phyloP scores from a whole-genome alignment of 2,113 vertebrate genomes.

The Odocoileus hemionus region DNA sequence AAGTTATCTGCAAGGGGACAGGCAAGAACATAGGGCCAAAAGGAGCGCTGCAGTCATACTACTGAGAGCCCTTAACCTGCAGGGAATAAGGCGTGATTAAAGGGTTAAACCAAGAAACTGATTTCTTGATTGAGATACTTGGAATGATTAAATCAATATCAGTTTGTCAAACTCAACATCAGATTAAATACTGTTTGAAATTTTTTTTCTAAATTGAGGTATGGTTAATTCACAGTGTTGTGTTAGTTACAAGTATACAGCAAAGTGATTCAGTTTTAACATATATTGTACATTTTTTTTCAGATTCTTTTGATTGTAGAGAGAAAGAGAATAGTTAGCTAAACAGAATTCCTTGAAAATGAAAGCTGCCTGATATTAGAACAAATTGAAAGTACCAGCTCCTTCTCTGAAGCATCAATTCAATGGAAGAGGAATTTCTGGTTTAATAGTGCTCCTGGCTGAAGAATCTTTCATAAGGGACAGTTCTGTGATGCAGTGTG shows the following conservation, averaged over 20 bases:
- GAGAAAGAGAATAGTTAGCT: neutral
- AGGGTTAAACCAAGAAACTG: neutral
- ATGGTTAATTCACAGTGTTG: neutral
- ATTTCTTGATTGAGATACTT: neutral
- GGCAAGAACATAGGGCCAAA: neutral
- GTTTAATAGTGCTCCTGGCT: slow-evolving; percentile 13
- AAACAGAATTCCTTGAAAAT: slow-evolving; percentile 23
- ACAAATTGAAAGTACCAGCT: slow-evolving; percentile 28
- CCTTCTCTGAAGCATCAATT: slow-evolving; percentile 33
- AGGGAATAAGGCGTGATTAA: neutral
- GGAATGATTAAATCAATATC: neutral
- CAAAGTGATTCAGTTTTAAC: neutral
- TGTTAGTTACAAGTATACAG: neutral
- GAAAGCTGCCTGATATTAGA: neutral
- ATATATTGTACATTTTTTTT: neutral
- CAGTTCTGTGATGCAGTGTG: neutral
- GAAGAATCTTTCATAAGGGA: slow-evolving; percentile 9
- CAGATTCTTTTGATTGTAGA: neutral
- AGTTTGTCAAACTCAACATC: slow-evolving; percentile 25
- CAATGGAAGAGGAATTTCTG: slow-evolving; percentile 21
- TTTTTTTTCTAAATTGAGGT: neutral
- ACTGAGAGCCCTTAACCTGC: neutral
- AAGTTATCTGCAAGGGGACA: neutral
- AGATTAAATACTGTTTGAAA: slow-evolving; percentile 8
- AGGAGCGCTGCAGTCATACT: neutral